Evolutionary conservation across 2,888 invertebrate genomes (phyloP), one percentile per base, ranked within the genome.

Genomic region (Caenorhabditis virilis): DNA sequence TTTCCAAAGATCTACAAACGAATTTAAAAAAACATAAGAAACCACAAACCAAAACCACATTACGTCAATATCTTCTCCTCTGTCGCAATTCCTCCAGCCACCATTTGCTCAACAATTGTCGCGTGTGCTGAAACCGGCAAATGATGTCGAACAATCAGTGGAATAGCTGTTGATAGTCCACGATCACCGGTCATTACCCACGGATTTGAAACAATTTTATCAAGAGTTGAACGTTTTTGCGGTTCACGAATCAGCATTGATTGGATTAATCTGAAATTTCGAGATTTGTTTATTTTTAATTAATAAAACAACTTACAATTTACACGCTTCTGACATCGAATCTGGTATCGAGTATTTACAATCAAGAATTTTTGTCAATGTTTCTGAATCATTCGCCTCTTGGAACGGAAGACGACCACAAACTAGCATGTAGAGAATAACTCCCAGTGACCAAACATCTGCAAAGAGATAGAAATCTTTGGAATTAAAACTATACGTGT

Each of bases 371-470:
- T 94, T 95, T 27, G 95, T 97, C 54, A 99, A 87, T 0, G 98
- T 99, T 88, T 98, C 98, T 81, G 94, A 95, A 86, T 99, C 98
- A 85, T 97, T 98, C 27, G 95, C 95, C 87, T 97, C 97, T 86
- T 95, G 95, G 85, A 98, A 98, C 6, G 98, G 98, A 33, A 95
- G 91, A 84, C 91, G 90, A 6, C 98, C 98, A 85, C 93, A 93
- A 5, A 97, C 95, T 82, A 98, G 87, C 95, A 98, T 98, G 86
- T 92, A 99, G 42, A 98, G 87, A 82, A 98, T 95, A 16, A 98
- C 98, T 58, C 98, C 98, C 58, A 99, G 88, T 6, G 95, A 95
- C 98, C 98, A 99, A 51, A 98, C 92, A 87, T 98, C 95, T 78
- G 56, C 2, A 74, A 67, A 45, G 47, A 23, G 41, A 5, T 11